Evolutionary conservation across 2,888 invertebrate species (phyloP).

Genomic region (Noctua janthina): DNA sequence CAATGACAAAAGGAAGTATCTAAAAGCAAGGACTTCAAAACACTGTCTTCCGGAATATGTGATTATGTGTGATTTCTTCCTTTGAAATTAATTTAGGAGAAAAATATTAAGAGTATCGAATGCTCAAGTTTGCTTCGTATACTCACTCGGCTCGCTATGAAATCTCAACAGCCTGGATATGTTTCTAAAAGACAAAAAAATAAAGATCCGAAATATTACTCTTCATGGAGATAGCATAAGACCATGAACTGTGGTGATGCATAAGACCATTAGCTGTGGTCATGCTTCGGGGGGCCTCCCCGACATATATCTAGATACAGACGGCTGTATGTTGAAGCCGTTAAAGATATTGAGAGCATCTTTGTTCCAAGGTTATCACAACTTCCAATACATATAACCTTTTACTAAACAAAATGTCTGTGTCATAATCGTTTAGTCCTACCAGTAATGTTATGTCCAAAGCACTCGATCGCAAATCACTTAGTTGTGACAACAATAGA

Average conservation of each 20-base stretch:
- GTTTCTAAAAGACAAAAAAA: too few relatives aligned
- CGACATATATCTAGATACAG: neutral
- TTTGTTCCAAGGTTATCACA: neutral
- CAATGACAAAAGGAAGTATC: constrained; percentile 22
- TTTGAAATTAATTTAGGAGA: neutral
- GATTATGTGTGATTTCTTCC: neutral
- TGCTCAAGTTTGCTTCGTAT: neutral
- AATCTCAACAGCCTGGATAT: neutral
- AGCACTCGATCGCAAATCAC: constrained; percentile 46
- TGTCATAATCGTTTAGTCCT: neutral
- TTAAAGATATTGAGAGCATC: neutral
- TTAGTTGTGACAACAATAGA: constrained; percentile 63
- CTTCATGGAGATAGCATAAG: neutral
- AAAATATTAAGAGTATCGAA: neutral
- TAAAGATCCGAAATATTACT: neutral
- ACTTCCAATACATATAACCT: neutral
- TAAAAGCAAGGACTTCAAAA: neutral
- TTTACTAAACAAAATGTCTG: neutral
- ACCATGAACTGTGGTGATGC: too few relatives aligned
- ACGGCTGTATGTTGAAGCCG: neutral
- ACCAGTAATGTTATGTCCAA: constrained; percentile 7
- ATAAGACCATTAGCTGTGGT: neutral
- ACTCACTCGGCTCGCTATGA: neutral
- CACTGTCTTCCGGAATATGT: neutral
- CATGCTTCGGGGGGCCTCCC: neutral